phyloP scores from a whole-genome alignment of 2,797 vertebrate species.

The Benthosema pterotum region DNA sequence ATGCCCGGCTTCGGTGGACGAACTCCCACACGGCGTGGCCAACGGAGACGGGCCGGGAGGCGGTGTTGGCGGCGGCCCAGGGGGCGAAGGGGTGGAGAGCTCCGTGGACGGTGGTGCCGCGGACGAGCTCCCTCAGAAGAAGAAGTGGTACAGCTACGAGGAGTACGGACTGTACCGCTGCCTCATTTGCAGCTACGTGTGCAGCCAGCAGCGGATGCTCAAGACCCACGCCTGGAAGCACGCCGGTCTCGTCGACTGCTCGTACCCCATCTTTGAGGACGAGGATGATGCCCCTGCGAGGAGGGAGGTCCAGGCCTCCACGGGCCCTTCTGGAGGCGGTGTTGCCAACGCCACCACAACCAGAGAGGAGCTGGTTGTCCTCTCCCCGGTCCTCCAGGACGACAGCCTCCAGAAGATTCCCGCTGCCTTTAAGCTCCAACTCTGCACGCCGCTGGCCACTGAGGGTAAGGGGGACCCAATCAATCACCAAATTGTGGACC shows the following conservation, averaged over 20 bases:
- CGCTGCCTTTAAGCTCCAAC: slow-evolving; percentile 82
- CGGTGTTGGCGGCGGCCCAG: neutral
- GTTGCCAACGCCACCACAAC: neutral
- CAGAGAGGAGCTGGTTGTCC: slow-evolving; percentile 69
- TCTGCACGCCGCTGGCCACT: slow-evolving; percentile 75
- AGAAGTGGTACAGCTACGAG: slow-evolving; percentile 96
- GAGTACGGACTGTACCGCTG: slow-evolving; percentile 94
- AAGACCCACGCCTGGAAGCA: slow-evolving; percentile 99
- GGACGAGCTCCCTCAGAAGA: slow-evolving; percentile 63
- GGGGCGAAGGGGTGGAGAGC: neutral
- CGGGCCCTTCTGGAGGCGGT: slow-evolving; percentile 2
- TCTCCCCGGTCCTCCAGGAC: slow-evolving; percentile 61
- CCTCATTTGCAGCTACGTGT: slow-evolving; percentile 96
- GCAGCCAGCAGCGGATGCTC: slow-evolving; percentile 94
- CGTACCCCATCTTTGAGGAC: slow-evolving; percentile 95
- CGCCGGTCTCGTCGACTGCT: slow-evolving; percentile 93
- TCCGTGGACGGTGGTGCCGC: slow-evolving; percentile 9
- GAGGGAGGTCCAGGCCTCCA: slow-evolving; percentile 64
- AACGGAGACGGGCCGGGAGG: slow-evolving; percentile 9
- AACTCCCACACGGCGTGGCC: slow-evolving; percentile 5
- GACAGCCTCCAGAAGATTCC: slow-evolving; percentile 67
- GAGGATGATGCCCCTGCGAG: slow-evolving; percentile 75
- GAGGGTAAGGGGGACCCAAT: slow-evolving; percentile 49
- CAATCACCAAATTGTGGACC: slow-evolving; percentile 41
- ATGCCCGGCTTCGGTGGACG: neutral